Base-by-base conservation (phyloP, 37 sponge, comb jelly and placozoan genomes). In the Beroe forskalii region DNA sequence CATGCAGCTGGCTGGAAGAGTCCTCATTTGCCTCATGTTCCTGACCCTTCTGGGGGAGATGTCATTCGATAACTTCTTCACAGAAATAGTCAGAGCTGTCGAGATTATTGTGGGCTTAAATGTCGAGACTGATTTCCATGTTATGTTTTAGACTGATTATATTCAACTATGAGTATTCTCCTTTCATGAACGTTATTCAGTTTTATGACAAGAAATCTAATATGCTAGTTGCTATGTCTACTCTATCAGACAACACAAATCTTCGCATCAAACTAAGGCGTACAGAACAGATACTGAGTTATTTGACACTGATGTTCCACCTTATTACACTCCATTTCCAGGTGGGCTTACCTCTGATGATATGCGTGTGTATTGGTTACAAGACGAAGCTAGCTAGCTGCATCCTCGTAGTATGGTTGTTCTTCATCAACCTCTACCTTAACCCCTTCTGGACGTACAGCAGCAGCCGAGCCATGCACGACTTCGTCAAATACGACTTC, bases 401-500 rank as follows among this genome's bases (percentile, higher is more conserved):
- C 2, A 86, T 95, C n/a, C 93, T 98, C 0, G 95, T 95, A 19
- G 86, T 94, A 0, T 93, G 93, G 89, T 92, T 98, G 36, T 90
- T 92, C 3, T 28, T 91, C 62, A 44, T 91, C 63, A 98, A 98
- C 48, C 0, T 98, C 32, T 30, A 95, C 67, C 76, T 96, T 64
- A 98, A 98, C 66, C 89, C 94, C 23, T 98, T 94, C 92, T 98
- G 99, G 99, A 92, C 64, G 86, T 90, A 93, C 14, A 91, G 92
- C 27, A 28, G 62, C 37, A 93, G 92, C 61, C 91, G 93, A 19
- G 90, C 93, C 63, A 93, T 96, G 95, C 92, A 95, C 37, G 99
- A 98, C 90, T 96, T 96, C 61, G 75, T 95, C 89, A 98, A 96
- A 89, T 98, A 98, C 89, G 99, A 98, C 90, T 98, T 98, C 92